A percentile compares a stretch with the other conserved stretches of the same genome.
Evolutionary conservation across 2,797 vertebrate genomes (phyloP).

Genomic region (Uromys caudimaculatus): DNA sequence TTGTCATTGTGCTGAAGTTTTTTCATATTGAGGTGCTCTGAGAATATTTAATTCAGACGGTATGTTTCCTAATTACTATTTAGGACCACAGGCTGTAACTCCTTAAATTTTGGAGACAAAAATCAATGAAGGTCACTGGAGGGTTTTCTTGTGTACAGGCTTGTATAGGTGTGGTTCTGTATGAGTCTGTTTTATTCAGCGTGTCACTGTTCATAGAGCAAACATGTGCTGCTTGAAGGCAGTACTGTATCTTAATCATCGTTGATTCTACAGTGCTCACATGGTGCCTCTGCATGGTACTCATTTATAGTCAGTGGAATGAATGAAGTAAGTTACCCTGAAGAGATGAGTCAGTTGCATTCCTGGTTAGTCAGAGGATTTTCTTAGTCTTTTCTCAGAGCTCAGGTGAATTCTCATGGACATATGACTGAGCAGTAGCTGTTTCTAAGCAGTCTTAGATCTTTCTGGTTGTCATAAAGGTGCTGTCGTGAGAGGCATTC

Average conservation of each 20-base stretch:
- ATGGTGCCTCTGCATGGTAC: background rate
- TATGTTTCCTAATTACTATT: background rate
- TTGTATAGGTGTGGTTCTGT: background rate
- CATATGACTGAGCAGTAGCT: background rate
- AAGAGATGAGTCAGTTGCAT: conserved; percentile 50
- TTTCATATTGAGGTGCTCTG: background rate
- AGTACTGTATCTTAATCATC: background rate
- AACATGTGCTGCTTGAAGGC: background rate
- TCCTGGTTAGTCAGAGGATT: conserved; percentile 41
- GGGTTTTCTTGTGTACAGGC: background rate
- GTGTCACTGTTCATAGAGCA: background rate
- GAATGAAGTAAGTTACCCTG: background rate
- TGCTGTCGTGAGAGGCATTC: background rate
- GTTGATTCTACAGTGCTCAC: conserved; percentile 4
- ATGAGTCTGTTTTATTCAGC: background rate
- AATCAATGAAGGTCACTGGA: background rate
- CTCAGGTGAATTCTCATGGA: conserved; percentile 27
- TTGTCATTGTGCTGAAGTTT: background rate
- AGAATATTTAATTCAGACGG: background rate
- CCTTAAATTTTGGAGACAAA: conserved; percentile 46
- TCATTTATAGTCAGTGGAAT: conserved; percentile 47
- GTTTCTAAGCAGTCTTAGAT: background rate
- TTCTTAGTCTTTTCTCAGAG: conserved; percentile 50
- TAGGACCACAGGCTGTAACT: background rate
- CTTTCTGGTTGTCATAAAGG: background rate